Percentiles rank a stretch among this genome's conserved stretches.
Conservation (phyloP, 2,888 invertebrate species). For the Seira ritae region DNA sequence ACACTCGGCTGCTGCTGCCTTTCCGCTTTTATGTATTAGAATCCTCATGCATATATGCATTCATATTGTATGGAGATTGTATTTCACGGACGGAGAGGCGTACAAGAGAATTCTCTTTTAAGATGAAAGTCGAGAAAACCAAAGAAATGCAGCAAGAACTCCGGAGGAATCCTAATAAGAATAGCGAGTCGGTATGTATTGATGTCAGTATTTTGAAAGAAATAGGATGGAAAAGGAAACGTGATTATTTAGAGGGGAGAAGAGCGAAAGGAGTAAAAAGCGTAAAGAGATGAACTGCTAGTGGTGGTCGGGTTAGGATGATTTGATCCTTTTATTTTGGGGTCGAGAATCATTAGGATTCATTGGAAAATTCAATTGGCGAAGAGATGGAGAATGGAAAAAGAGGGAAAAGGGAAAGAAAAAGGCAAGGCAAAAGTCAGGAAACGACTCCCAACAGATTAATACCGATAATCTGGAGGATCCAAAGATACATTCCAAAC, state of each 20-base stretch:
- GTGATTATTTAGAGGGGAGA: conserved; percentile 62
- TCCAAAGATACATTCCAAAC: conserved; percentile 44
- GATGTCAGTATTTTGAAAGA: conserved; percentile 16
- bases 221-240: conserved; percentile 48
- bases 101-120: conserved; percentile 13
- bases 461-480: conserved; percentile 72
- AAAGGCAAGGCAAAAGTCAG: conserved; percentile 69
- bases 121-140: conserved; percentile 37
- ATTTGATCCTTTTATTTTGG: conserved; percentile 74
- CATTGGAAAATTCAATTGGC: conserved; percentile 74
- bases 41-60: conserved; percentile 30
- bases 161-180: conserved; percentile 43
- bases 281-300: conserved; percentile 53
- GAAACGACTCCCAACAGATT: conserved; percentile 73
- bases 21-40: neutral
- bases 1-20: neutral
- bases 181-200: neutral
- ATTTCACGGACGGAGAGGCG: no score
- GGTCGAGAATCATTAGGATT: conserved; percentile 74
- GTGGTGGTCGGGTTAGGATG: conserved; percentile 72
- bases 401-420: conserved; percentile 59
- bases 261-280: conserved; percentile 43
- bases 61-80: conserved; percentile 43
- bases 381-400: conserved; percentile 63
- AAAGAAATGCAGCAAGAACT: conserved; percentile 43